Percentiles rank a stretch among this genome's conserved stretches.
Evolutionary conservation across 2,113 vertebrate species (phyloP).

Genomic region (Condylura cristata): DNA sequence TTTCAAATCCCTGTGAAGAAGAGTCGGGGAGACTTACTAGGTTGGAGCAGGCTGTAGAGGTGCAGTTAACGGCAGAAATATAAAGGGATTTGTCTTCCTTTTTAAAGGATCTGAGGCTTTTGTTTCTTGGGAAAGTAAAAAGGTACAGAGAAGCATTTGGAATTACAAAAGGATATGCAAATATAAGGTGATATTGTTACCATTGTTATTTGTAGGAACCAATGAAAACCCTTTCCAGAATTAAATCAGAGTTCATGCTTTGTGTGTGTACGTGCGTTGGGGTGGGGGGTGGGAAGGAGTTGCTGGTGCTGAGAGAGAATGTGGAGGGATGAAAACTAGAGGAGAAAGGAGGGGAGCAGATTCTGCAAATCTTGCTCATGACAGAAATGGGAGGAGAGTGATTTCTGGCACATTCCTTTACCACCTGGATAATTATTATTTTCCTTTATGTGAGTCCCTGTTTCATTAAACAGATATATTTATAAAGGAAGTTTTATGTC

Average conservation of each 20-base stretch:
- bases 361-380: not conserved
- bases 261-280: too few species aligned
- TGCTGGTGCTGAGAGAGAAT: too few species aligned
- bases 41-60: not conserved
- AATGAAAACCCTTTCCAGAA: slow-evolving; percentile 17
- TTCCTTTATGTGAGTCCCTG: slow-evolving; percentile 37
- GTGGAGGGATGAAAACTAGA: not conserved
- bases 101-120: slow-evolving; percentile 41
- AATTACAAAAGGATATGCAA: slow-evolving; percentile 64
- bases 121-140: slow-evolving; percentile 49
- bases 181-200: slow-evolving; percentile 52
- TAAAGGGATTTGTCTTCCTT: not conserved
- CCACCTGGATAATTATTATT: slow-evolving; percentile 34
- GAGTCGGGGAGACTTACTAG: not conserved
- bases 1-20: not conserved
- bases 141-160: slow-evolving; percentile 1
- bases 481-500: slow-evolving; percentile 23
- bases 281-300: too few species aligned
- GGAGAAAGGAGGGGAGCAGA: not conserved
- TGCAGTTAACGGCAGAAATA: not conserved
- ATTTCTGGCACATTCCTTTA: slow-evolving; percentile 19
- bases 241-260: not conserved
- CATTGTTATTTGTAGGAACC: slow-evolving; percentile 37
- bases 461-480: slow-evolving; percentile 31
- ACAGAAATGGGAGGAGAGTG: not conserved